These are phyloP conservation scores for Drosophila mojavensis DNA, from an alignment of 1,140 invertebrate species.

Conservation along the genomic window DNA sequence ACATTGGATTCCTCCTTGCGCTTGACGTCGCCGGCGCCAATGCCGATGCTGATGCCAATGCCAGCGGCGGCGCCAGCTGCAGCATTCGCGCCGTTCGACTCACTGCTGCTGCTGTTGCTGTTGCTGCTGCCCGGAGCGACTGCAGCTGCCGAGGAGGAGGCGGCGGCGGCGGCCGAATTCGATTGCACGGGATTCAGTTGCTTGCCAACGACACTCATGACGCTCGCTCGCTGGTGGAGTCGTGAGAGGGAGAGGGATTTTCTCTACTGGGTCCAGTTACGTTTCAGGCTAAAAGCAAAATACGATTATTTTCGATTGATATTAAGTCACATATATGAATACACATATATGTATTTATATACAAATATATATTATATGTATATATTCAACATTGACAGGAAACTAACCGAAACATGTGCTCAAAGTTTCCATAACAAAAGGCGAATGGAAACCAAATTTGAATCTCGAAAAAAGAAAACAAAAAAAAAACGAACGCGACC, in stretches of 20 bases:
- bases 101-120: slow-evolving; percentile 4
- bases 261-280: slow-evolving; percentile 8
- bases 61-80: not conserved
- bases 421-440: slow-evolving; percentile 64
- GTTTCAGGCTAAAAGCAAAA: slow-evolving; percentile 21
- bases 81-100: slow-evolving; percentile 13
- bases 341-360: too few species aligned
- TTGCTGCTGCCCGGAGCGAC: slow-evolving; percentile 12
- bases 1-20: slow-evolving; percentile 75
- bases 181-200: slow-evolving; percentile 73
- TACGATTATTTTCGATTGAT: too few species aligned
- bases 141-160: slow-evolving; percentile 1
- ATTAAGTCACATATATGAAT: too few species aligned
- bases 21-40: slow-evolving; percentile 36
- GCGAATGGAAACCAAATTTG: slow-evolving; percentile 29
- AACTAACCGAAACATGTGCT: slow-evolving; percentile 55
- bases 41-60: not conserved
- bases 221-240: slow-evolving; percentile 14
- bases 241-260: not conserved
- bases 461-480: slow-evolving; percentile 7
- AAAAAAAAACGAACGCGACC: slow-evolving; percentile 56
- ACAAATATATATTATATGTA: too few species aligned
- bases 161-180: slow-evolving; percentile 20
- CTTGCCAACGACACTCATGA: slow-evolving; percentile 73
- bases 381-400: too few species aligned